These are phyloP conservation scores for Abrostola tripartita DNA, from an alignment of 2,888 invertebrate species.

Conservation along the genomic window DNA sequence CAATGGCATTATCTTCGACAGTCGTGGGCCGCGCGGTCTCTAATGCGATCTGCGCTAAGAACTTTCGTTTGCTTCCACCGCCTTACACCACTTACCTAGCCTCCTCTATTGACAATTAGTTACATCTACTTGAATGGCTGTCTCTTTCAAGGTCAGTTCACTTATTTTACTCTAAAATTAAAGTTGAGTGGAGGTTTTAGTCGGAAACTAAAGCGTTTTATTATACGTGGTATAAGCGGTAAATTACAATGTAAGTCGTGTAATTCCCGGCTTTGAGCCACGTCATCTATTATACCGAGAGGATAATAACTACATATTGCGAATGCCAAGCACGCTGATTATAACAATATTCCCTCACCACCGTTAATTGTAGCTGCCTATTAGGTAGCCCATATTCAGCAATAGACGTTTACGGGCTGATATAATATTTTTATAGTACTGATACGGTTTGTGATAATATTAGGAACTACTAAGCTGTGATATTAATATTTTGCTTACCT, in stretches of 20 bases:
- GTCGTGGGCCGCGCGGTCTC: conserved; percentile 75
- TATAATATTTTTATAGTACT: conserved; percentile 3
- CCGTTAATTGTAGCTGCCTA: conserved; percentile 4
- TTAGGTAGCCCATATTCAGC: neutral
- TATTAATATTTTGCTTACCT: conserved; percentile 30
- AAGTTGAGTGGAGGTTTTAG: neutral
- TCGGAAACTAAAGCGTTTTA: neutral
- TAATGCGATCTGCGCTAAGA: conserved; percentile 80
- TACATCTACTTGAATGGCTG: conserved; percentile 37
- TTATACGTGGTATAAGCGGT: neutral
- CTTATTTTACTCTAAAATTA: conserved; percentile 19
- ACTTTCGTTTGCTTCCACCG: conserved; percentile 70
- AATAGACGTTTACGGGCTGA: conserved; percentile 2
- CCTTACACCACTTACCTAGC: conserved; percentile 55
- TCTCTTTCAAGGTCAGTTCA: conserved; percentile 11
- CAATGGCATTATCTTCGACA: conserved; percentile 85
- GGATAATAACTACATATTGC: conserved; percentile 5
- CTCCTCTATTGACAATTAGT: conserved; percentile 49
- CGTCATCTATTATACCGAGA: conserved; percentile 5
- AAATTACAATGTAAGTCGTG: conserved; percentile 3
- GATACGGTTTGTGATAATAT: conserved; percentile 16
- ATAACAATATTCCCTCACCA: conserved; percentile 5
- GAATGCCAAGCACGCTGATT: conserved; percentile 4
- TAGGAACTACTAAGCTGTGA: conserved; percentile 29
- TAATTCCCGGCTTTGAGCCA: neutral